Base-by-base conservation (phyloP, 2,888 invertebrate species). In the Morinoia aosen region DNA sequence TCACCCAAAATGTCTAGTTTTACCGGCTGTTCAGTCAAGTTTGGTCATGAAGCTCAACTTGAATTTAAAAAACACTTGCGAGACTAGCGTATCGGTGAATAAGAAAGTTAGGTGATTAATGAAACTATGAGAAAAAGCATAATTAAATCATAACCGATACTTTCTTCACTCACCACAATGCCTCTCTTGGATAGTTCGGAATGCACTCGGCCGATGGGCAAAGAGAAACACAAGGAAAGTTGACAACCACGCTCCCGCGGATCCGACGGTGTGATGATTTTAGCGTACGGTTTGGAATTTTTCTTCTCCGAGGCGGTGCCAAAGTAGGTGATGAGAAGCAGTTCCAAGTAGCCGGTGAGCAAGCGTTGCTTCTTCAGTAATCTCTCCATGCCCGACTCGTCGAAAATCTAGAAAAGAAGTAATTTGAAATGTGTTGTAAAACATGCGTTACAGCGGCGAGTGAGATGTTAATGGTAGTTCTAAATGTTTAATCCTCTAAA, bases 311-410 rank as follows among this genome's bases (percentile, higher is more conserved):
- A 95, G 1, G 95, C 58, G 94, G 95, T 96, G 94, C 95, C 96
- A 96, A 97, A 97, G 95, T 97, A 96, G 5, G 97, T 96, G 58
- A 97, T 97, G 57, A 98, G 97, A 95, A 97, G 97, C 91, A 97
- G 97, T 97, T 98, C 98, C 95, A 98, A 97, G 97, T 98, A 98
- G 0, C 97, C 98, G 4, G 98, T 98, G 94, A 98, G 97, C 61
- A 97, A 97, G 95, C 97, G 97, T 48, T 98, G 98, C 96, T 98
- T 98, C 57, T 95, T 96, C 25, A 97, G 61, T 12, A 97, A 94
- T 88, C 97, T 97, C 39, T 97, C 97, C 97, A 98, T 97, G 2
- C 97, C 97, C 0, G 97, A 97, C 96, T 97, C 97, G 56, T 97
- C 97, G 96, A 97, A 98, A 14, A 97, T 97, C 98, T 98, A 33